Percentiles rank a stretch among this genome's conserved stretches.
These are phyloP conservation scores for Microchirus variegatus DNA, from an alignment of 2,797 vertebrate genomes.

Conservation along the genomic window DNA sequence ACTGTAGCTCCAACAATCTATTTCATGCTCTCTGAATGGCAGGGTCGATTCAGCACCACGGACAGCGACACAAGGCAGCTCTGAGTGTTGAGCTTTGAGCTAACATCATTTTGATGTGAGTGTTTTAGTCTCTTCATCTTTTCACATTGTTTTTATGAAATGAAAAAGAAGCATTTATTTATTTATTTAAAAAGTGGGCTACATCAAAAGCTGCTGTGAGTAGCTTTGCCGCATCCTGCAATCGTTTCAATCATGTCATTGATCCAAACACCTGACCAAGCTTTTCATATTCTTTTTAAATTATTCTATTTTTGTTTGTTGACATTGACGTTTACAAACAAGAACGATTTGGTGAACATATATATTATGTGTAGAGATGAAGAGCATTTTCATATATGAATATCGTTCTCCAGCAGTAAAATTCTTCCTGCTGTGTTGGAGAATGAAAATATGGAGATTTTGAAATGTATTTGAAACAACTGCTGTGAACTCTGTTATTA, in stretches of 20 bases:
- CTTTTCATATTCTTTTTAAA: constrained; percentile 30
- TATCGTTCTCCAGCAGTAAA: neutral
- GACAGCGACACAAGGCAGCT: constrained; percentile 67
- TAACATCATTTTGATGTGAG: constrained; percentile 28
- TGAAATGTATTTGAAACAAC: neutral
- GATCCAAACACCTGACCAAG: constrained; percentile 48
- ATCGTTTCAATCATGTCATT: constrained; percentile 47
- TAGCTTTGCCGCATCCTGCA: constrained; percentile 30
- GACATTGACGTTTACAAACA: constrained; percentile 7
- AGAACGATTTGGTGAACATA: neutral
- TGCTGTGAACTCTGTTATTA: neutral
- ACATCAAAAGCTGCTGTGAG: constrained; percentile 19
- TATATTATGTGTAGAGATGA: neutral
- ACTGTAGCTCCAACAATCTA: constrained; percentile 45
- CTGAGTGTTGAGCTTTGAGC: constrained; percentile 27
- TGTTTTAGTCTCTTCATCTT: constrained; percentile 13
- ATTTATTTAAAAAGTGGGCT: constrained; percentile 12
- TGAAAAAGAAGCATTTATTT: constrained; percentile 2
- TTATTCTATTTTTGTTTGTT: constrained; percentile 17
- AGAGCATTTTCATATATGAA: neutral
- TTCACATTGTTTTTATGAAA: constrained; percentile 5
- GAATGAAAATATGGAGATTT: constrained; percentile 3
- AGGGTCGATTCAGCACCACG: constrained; percentile 73
- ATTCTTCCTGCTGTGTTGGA: neutral
- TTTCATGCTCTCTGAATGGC: constrained; percentile 48